Evolutionary conservation across 2,888 invertebrate genomes (phyloP).

Genomic region (Idaea biselata): DNA sequence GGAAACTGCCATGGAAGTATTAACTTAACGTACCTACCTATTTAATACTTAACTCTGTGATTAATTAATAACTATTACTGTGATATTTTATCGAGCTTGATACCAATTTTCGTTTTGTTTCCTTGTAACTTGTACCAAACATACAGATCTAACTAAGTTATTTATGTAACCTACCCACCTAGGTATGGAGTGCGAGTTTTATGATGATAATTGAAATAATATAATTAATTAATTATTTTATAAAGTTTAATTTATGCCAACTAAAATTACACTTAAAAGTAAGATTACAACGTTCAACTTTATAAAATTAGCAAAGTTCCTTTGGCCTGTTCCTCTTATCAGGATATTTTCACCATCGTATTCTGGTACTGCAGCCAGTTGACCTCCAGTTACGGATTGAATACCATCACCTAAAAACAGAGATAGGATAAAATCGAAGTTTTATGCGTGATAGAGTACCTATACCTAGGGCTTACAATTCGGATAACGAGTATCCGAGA

Average conservation of each 20-base stretch:
- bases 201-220: no score
- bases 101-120: no score
- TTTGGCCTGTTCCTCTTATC: conserved; percentile 64
- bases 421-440: conserved; percentile 2
- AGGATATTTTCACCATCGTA: conserved; percentile 66
- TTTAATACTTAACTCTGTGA: no score
- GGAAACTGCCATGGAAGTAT: no score
- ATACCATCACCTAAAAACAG: conserved; percentile 60
- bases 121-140: no score
- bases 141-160: no score
- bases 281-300: conserved; percentile 26
- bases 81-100: no score
- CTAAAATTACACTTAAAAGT: conserved; percentile 23
- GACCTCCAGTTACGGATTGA: conserved; percentile 60
- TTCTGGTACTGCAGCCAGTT: conserved; percentile 51
- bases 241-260: neutral
- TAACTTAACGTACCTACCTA: no score
- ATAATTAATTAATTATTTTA: neutral
- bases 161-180: no score
- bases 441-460: neutral
- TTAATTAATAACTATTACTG: no score
- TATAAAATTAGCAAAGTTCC: conserved; percentile 25
- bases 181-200: no score
- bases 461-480: neutral
- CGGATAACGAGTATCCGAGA: no score